These are phyloP conservation scores for Cephus pulcher DNA, from an alignment of 2,888 invertebrate species.

Conservation along the genomic window DNA sequence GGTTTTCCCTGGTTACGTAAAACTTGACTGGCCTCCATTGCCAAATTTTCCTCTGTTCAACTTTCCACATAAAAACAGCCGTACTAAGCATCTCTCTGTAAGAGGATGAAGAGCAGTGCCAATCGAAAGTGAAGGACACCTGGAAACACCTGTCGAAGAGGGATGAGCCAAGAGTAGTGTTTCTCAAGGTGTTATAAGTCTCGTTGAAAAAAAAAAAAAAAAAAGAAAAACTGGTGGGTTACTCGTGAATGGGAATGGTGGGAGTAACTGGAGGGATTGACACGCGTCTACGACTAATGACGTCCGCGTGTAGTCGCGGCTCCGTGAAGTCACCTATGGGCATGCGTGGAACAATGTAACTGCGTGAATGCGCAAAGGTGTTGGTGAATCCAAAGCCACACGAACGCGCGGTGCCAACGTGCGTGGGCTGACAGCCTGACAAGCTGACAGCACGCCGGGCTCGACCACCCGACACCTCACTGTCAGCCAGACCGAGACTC, in stretches of 20 bases:
- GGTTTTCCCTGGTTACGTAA: too few relatives aligned
- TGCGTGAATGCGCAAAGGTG: conserved; percentile 2
- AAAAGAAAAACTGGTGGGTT: not conserved
- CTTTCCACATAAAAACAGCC: too few relatives aligned
- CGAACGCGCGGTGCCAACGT: conserved; percentile 52
- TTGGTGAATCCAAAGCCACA: not conserved
- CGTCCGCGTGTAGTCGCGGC: conserved; percentile 35
- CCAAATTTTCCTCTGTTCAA: too few relatives aligned
- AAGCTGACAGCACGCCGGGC: conserved; percentile 59
- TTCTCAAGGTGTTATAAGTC: not conserved
- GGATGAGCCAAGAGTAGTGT: not conserved
- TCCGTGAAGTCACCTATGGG: conserved; percentile 40
- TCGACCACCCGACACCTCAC: conserved; percentile 65
- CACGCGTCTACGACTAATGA: conserved; percentile 42
- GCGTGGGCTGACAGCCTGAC: conserved; percentile 65
- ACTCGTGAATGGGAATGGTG: not conserved
- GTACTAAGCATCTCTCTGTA: not conserved
- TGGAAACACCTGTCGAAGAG: not conserved
- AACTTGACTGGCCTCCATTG: too few relatives aligned
- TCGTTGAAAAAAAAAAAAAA: not conserved
- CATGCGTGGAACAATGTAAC: conserved; percentile 8
- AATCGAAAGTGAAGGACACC: not conserved
- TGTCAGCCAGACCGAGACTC: conserved; percentile 56
- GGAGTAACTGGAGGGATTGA: conserved; percentile 28
- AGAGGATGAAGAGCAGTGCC: not conserved